phyloP scores from a whole-genome alignment of 2,888 invertebrate genomes.

The Sicus ferrugineus region DNA sequence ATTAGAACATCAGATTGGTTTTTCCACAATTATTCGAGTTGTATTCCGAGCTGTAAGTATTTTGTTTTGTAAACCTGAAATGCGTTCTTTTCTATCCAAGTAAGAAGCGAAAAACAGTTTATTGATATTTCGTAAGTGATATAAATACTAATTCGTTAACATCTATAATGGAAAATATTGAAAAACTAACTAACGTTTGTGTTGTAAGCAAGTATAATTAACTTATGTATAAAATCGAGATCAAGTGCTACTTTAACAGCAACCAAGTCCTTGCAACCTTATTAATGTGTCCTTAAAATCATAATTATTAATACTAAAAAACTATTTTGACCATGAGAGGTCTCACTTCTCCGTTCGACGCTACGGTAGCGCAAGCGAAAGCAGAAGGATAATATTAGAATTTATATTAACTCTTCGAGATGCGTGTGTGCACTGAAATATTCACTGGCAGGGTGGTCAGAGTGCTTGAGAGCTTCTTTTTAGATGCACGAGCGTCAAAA shows the following conservation, averaged over 20 bases:
- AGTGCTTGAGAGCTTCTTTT: too few species aligned
- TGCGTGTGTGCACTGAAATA: too few species aligned
- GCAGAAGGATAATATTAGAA: background rate
- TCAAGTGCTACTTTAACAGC: slow-evolving; percentile 24
- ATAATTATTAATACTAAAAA: slow-evolving; percentile 28
- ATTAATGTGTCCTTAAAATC: slow-evolving; percentile 44
- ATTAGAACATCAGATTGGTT: too few species aligned
- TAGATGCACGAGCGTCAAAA: too few species aligned
- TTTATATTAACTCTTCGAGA: too few species aligned
- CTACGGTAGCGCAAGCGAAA: slow-evolving; percentile 8
- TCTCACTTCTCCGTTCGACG: slow-evolving; percentile 12
- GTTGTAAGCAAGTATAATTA: background rate
- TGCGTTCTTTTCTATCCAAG: too few species aligned
- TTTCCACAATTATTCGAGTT: too few species aligned
- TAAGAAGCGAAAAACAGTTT: slow-evolving; percentile 26
- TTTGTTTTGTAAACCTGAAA: too few species aligned
- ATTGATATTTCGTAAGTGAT: slow-evolving; percentile 34
- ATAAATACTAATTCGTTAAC: slow-evolving; percentile 22
- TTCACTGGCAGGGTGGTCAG: too few species aligned
- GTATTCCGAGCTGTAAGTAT: too few species aligned
- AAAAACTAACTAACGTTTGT: background rate
- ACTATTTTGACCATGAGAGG: background rate
- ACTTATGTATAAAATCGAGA: slow-evolving; percentile 1
- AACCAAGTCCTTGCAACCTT: slow-evolving; percentile 10
- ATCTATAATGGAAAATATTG: background rate